Conservation (phyloP, 2,797 vertebrate species). For the Oreonectes daqikongensis region DNA sequence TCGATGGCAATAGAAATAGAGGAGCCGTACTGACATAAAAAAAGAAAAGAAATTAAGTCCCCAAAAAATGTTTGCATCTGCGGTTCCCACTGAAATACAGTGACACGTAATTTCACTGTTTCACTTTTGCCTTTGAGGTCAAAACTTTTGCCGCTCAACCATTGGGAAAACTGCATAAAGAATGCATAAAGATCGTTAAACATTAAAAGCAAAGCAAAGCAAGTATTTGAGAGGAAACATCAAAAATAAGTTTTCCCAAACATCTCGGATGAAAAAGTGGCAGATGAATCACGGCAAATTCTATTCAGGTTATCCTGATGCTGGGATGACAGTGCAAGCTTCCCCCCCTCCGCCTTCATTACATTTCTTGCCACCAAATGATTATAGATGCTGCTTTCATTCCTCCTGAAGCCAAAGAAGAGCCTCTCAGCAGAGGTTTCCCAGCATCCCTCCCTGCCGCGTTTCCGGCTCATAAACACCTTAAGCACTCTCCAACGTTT, state of each 20-base stretch:
- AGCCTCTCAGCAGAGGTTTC: slow-evolving; percentile 55
- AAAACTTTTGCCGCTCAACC: neutral
- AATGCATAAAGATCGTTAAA: slow-evolving; percentile 12
- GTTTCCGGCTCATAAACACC: slow-evolving; percentile 58
- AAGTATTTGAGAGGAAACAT: slow-evolving; percentile 8
- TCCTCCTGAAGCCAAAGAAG: slow-evolving; percentile 54
- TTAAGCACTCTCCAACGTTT: slow-evolving; percentile 75
- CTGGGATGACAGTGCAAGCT: slow-evolving; percentile 68
- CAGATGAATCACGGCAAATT: slow-evolving; percentile 74
- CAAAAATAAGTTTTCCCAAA: slow-evolving; percentile 30
- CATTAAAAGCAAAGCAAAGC: neutral
- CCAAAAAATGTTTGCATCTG: neutral
- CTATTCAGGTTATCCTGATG: slow-evolving; percentile 78
- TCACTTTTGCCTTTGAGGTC: neutral
- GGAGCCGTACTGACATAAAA: neutral
- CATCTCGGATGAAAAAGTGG: slow-evolving; percentile 58
- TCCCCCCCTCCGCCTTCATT: slow-evolving; percentile 64
- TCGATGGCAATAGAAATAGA: neutral
- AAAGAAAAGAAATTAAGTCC: neutral
- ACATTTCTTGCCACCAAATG: slow-evolving; percentile 70
- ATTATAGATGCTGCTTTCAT: slow-evolving; percentile 74
- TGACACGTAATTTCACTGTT: neutral
- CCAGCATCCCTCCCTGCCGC: slow-evolving; percentile 10
- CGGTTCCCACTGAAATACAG: neutral
- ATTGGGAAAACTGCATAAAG: too few relatives aligned